Evolutionary conservation across 2,797 vertebrate genomes (phyloP), one percentile per base, ranked within the genome.

Genomic region (Sylvilagus floridanus): DNA sequence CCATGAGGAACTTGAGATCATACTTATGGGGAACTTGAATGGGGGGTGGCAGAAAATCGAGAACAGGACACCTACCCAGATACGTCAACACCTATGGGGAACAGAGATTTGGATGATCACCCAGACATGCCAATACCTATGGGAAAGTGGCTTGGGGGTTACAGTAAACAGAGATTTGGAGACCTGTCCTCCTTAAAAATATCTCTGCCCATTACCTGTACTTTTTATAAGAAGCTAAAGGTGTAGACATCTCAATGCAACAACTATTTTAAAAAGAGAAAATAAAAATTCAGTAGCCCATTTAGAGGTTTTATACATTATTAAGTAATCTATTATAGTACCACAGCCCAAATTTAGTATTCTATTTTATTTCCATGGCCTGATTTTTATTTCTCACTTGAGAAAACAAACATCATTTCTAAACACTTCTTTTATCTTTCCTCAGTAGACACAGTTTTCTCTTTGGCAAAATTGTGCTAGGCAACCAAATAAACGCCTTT

Each of bases 361-460:
- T 75, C 30, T 76, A 35, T 84, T 93, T 91, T 94, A 93, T 84
- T 69, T 93, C 37, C 30, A 88, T 63, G n/a, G 65, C 88, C 42
- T 94, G 26, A 93, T 86, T 75, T 94, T 79, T 76, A 93, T 42
- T 42, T 42, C 42, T 47, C 63, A 91, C 28, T 63, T 72, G 96
- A 87, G 83, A 96, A 93, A 95, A 89, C 13, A 84, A 63, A 91
- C 82, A 95, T 90, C 5, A 90, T 95, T 96, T 91, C 57, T 81
- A 96, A 91, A 87, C 32, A 84, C 86, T 95, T 93, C 88, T 47
- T 85, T 81, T 54, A 63, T 84, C 82, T 96, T 91, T 82, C 72
- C 84, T 85, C 88, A 52, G 42, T 97, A 52, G 24, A 71, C 96
- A 96, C 65, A 96, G 26, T 77, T 90, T 96, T 91, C 47, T 72